Conservation (phyloP, 1,140 invertebrate genomes). For the Orius insidiosus region DNA sequence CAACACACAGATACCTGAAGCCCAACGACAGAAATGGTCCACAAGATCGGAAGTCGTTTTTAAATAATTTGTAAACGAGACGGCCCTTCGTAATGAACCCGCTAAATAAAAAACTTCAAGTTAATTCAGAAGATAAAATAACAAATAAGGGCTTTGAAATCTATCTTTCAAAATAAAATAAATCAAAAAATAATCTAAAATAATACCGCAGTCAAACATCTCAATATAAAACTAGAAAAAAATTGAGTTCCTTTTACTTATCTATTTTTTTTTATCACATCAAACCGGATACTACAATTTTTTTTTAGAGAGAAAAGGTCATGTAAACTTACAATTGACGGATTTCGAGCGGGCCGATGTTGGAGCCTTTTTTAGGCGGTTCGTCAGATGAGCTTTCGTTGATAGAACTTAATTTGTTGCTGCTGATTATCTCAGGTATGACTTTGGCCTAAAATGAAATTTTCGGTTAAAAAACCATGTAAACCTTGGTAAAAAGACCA, state of each 20-base stretch:
- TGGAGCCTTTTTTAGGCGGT: conserved; percentile 12
- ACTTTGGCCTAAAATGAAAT: conserved; percentile 4
- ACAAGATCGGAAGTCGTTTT: too few relatives aligned
- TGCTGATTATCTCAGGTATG: neutral
- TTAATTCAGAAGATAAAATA: neutral
- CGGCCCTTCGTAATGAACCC: neutral
- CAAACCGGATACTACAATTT: too few relatives aligned
- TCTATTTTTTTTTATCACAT: neutral
- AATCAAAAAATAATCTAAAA: conserved; percentile 3
- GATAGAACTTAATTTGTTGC: conserved; percentile 9
- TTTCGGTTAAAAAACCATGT: too few relatives aligned
- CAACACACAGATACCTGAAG: too few relatives aligned
- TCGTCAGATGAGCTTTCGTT: conserved; percentile 13
- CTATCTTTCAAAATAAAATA: neutral
- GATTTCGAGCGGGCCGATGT: conserved; percentile 20
- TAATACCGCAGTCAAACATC: neutral
- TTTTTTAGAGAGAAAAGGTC: too few relatives aligned
- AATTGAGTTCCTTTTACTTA: neutral
- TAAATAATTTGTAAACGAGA: too few relatives aligned
- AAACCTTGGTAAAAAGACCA: too few relatives aligned
- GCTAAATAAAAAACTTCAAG: neutral
- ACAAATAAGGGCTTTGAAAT: neutral
- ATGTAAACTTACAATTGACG: conserved; percentile 19
- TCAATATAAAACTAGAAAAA: neutral
- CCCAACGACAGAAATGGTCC: too few relatives aligned